Evolutionary conservation across 2,797 vertebrate species (phyloP).

Genomic region (Malurus leucopterus): DNA sequence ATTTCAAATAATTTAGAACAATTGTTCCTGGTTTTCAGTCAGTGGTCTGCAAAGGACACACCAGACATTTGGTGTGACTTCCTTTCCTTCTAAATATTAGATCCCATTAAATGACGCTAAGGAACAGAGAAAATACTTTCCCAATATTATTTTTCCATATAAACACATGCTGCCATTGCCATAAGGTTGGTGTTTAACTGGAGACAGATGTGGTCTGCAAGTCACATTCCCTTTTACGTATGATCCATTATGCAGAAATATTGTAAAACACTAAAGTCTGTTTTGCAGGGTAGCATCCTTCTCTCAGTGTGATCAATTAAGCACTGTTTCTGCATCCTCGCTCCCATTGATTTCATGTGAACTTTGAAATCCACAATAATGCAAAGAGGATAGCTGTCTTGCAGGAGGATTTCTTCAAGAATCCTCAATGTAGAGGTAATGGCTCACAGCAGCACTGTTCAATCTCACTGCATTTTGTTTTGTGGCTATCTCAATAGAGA

Average conservation of each 20-base stretch:
- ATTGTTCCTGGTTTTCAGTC: background rate
- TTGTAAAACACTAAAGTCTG: background rate
- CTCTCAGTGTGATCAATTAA: background rate
- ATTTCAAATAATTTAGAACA: background rate
- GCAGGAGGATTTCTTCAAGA: constrained; percentile 54
- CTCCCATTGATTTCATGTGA: background rate
- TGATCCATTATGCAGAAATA: background rate
- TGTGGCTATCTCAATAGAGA: constrained; percentile 51
- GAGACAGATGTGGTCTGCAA: background rate
- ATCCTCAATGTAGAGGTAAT: constrained; percentile 5
- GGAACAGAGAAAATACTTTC: background rate
- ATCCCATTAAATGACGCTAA: background rate
- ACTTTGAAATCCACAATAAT: background rate
- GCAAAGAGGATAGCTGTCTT: background rate
- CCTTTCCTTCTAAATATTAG: background rate
- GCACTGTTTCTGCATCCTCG: background rate
- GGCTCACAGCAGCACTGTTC: constrained; percentile 69
- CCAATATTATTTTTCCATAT: background rate
- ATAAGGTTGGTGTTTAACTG: background rate
- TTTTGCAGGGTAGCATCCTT: background rate
- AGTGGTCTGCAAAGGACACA: background rate
- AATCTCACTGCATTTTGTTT: background rate
- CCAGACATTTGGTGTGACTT: background rate
- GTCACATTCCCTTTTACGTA: background rate
- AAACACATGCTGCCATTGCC: background rate